These are phyloP conservation scores for Delphinus delphis DNA, from an alignment of 2,113 vertebrate genomes.

Conservation along the genomic window DNA sequence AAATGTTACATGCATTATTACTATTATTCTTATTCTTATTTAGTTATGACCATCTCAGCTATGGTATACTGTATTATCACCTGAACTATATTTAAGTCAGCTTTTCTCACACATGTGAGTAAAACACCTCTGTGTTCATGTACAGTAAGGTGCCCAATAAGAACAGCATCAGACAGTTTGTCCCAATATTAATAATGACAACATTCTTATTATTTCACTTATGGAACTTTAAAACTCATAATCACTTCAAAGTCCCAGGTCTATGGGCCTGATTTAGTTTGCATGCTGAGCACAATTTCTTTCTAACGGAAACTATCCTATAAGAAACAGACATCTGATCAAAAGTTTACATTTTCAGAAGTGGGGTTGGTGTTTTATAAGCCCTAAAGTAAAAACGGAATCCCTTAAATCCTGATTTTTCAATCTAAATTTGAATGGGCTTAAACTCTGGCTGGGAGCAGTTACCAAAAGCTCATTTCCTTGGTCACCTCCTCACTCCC, in stretches of 20 bases:
- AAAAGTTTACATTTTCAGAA: constrained; percentile 39
- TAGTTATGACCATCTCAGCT: not conserved
- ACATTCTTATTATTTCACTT: not conserved
- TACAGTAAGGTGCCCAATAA: not conserved
- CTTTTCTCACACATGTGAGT: not conserved
- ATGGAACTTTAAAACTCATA: constrained; percentile 5
- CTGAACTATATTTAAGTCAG: not conserved
- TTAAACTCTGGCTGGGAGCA: not conserved
- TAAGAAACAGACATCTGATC: constrained; percentile 35
- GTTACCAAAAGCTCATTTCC: not conserved
- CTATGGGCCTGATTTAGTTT: not conserved
- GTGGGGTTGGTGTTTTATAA: not conserved
- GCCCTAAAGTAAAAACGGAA: not conserved
- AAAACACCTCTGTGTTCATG: not conserved
- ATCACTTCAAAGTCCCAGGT: not conserved
- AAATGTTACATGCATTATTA: not conserved
- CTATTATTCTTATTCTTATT: not conserved
- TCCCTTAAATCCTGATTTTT: constrained; percentile 39
- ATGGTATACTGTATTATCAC: not conserved
- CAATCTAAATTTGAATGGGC: constrained; percentile 22
- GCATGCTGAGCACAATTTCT: not conserved
- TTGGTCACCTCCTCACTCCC: not conserved
- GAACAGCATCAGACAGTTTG: not conserved
- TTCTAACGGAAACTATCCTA: constrained; percentile 33
- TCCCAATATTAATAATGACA: not conserved